These are phyloP conservation scores for Hylyphantes graminicola DNA, from an alignment of 1,140 invertebrate species.

Conservation along the genomic window DNA sequence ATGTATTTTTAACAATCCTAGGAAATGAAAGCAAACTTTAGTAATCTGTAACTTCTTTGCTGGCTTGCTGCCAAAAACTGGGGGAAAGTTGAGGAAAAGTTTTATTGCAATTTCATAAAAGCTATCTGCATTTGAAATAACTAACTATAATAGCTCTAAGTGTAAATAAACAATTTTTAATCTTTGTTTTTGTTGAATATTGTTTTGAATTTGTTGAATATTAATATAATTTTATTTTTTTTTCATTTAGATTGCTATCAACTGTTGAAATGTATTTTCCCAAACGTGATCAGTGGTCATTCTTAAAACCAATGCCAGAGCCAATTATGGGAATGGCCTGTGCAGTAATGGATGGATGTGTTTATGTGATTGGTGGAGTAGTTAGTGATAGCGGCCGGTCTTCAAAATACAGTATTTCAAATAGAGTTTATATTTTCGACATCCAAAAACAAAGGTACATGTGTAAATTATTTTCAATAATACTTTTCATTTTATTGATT, in stretches of 20 bases:
- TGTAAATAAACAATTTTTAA: too few relatives aligned
- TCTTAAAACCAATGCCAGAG: constrained; percentile 40
- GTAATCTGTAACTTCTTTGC: too few relatives aligned
- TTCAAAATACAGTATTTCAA: constrained; percentile 19
- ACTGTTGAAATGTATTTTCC: constrained; percentile 43
- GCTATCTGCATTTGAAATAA: too few relatives aligned
- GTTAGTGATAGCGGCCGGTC: constrained; percentile 7
- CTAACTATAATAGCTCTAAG: too few relatives aligned
- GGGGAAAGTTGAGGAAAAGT: too few relatives aligned
- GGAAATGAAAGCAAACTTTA: too few relatives aligned
- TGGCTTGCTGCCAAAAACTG: too few relatives aligned
- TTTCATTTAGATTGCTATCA: constrained; percentile 32
- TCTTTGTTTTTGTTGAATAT: too few relatives aligned
- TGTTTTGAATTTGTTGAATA: too few relatives aligned
- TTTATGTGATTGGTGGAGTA: constrained; percentile 47
- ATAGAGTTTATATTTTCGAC: constrained; percentile 28
- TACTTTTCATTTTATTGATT: too few relatives aligned
- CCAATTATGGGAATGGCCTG: constrained; percentile 48
- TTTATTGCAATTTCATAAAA: too few relatives aligned
- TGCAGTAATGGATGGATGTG: constrained; percentile 22
- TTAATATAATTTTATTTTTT: neutral
- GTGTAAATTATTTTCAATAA: neutral
- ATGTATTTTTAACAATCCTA: too few relatives aligned
- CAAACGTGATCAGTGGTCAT: constrained; percentile 34
- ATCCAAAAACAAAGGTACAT: constrained; percentile 32